Evolutionary conservation across 2,888 invertebrate species (phyloP), one percentile per base, ranked within the genome.

Genomic region (Griposia aprilina): DNA sequence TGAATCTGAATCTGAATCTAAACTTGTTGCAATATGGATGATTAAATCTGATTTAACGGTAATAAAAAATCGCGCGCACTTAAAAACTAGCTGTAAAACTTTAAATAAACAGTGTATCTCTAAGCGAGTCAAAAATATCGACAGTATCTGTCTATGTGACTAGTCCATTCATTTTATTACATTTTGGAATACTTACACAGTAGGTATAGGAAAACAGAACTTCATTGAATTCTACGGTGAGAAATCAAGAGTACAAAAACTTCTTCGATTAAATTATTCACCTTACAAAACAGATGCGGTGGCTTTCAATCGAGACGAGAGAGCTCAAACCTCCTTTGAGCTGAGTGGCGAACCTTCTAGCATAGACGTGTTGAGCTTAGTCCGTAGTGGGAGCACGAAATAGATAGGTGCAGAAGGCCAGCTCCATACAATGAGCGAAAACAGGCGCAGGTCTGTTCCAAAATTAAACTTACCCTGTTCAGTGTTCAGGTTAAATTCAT

Each of bases 221-320:
- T 26, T 26, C 26, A 60, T 68, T 57, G n/a, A 63, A 68, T 50
- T 57, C 17, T 30, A 59, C 8, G 2, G 17, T 26, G 45, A 26
- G 45, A 66, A 76, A 60, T 55, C 59, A 55, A 45, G 36, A 41
- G 23, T 50, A 17, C 48, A 30, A 60, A 76, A 55, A 45, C 20
- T 50, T 15, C 36, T 52, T 30, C 55, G 50, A 73, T 78, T 80
- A 50, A 81, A 82, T 82, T 81, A 82, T 82, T 81, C 72, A 60
- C 36, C 30, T 11, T 48, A 55, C 71, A 81, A 52, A 60, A 62
- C 67, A 36, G 23, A 60, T 41, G 68, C 23, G 20, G 71, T 72
- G 78, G 66, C 59, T 69, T 63, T 78, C 65, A 72, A 60, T 66
- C 13, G 69, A 26, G 45, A 17, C 60, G 5, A 45, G 52, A 48